Evolutionary conservation across 2,888 invertebrate genomes (phyloP), one percentile per base, ranked within the genome.

Genomic region (Hypselothyrea guttata): DNA sequence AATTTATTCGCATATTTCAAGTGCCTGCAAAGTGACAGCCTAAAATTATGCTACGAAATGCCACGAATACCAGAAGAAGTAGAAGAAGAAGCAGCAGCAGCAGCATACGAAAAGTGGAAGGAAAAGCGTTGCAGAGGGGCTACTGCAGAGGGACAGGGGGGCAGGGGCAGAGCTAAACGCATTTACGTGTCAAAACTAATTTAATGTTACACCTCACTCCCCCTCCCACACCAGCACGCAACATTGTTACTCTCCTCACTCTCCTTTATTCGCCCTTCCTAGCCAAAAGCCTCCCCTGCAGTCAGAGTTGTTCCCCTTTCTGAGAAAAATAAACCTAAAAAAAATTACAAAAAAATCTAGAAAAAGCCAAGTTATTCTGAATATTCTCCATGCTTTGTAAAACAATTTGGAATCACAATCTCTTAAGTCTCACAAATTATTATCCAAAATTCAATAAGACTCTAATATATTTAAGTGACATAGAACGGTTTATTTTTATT

Each of bases 171-270:
- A 58, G 68, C 73, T 79, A 82, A 82, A 85, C 81, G 86, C 77
- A 77, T 84, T 82, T 86, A 77, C 86, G 84, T 82, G 86, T 82
- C 82, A 77, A 72, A 82, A 86, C 84, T 82, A 82, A 82, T 82
- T 86, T 86, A 84, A 77, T 79, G 74, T 62, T 22, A 22, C 22
- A 22, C 22, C 22, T n/a, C 22, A 55, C 38, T 46, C 11, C 38
- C n/a, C n/a, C 8, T 31, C 38, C 15, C 28, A 16, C 48, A 7
- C 35, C 35, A 18, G 0, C 30, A 9, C 4, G n/a, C 16, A n/a
- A n/a, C 16, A 7, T 11, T 9, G 12, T 9, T 5, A 16, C 12
- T 0, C 8, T 0, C 30, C 9, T 2, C 18, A 40, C 5, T 11
- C 18, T 37, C 1, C 18, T 1, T 2, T n/a, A 11, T 18, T 11